Base-by-base conservation (phyloP, 2,797 vertebrate species). In the Intellagama lesueurii region DNA sequence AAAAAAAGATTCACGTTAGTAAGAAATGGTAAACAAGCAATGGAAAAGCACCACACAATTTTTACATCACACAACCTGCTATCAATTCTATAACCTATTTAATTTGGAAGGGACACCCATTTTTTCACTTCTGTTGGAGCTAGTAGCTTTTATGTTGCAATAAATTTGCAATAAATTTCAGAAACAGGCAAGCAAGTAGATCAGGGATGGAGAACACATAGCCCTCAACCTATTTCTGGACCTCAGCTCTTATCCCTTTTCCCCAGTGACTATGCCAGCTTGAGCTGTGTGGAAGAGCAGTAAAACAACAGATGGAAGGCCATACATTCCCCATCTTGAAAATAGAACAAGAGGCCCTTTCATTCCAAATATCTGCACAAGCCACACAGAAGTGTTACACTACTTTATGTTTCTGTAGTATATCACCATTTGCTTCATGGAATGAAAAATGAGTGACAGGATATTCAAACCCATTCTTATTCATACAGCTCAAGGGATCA, bases 1-100 rank as follows among this genome's bases (percentile, higher is more conserved):
- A 24, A 60, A 1, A 82, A 0, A 16, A 78, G 22, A 87, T 87
- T 90, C 49, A 91, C 81, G 5, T 88, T 81, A 78, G 44, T 32
- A 88, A 83, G 87, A 79, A 80, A 1, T 69, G 4, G 22, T 89
- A 16, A 0, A 0, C 66, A 17, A 60, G 76, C 87, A 87, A 9
- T 14, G 60, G 19, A 76, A 72, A 86, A 30, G 1, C 14, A 12
- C 16, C 24, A 81, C 11, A 28, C 9, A 79, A 81, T 47, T 68
- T 81, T n/a, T 49, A 73, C 49, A 64, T 26, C 17, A 35, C n/a
- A 49, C 2, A 35, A 68, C 40, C 40, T 40, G 40, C 3, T 11
- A 0, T 8, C 30, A 47, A 73, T 30, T 77, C n/a, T 28, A 72
- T 5, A 83, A 66, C 35, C 35, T 77, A 26, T 60, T 7, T 69